Evolutionary conservation across 2,888 invertebrate species (phyloP).

Genomic region (Cybosia mesomella): DNA sequence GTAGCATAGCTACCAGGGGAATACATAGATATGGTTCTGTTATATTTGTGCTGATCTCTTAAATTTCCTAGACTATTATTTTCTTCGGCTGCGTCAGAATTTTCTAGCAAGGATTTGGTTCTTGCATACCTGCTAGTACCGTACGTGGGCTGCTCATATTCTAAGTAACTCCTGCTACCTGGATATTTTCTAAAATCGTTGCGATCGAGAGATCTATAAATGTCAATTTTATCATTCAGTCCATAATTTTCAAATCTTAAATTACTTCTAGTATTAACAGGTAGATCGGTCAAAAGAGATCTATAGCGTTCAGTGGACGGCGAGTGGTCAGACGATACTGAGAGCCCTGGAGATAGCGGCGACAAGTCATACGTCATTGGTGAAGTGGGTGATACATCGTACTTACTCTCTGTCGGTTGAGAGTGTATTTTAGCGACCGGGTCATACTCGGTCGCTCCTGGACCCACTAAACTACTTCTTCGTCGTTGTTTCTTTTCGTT

Average conservation of each 20-base stretch:
- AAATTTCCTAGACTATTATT: conserved; percentile 64
- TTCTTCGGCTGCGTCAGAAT: conserved; percentile 72
- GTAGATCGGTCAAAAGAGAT: conserved; percentile 74
- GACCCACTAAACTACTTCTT: conserved; percentile 89
- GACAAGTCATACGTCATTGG: conserved; percentile 76
- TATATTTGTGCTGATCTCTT: conserved; percentile 79
- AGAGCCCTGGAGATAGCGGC: conserved; percentile 78
- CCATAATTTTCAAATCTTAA: conserved; percentile 75
- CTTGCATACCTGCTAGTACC: conserved; percentile 77
- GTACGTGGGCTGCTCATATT: conserved; percentile 80
- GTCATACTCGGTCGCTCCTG: conserved; percentile 87
- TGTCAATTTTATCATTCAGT: conserved; percentile 79
- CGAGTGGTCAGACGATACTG: conserved; percentile 75
- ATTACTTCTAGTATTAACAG: conserved; percentile 69
- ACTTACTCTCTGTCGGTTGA: conserved; percentile 68
- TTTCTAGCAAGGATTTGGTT: conserved; percentile 81
- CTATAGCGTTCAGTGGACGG: conserved; percentile 81
- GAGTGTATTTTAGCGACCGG: conserved; percentile 81
- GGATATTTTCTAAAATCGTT: conserved; percentile 81
- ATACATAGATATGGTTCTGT: conserved; percentile 81
- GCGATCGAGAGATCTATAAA: conserved; percentile 82
- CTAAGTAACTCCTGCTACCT: conserved; percentile 74
- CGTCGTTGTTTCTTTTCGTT: conserved; percentile 93
- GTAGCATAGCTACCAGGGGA: conserved; percentile 84
- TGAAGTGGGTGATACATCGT: conserved; percentile 76